phyloP scores from a whole-genome alignment of 2,113 vertebrate species.

The Addax nasomaculatus region DNA sequence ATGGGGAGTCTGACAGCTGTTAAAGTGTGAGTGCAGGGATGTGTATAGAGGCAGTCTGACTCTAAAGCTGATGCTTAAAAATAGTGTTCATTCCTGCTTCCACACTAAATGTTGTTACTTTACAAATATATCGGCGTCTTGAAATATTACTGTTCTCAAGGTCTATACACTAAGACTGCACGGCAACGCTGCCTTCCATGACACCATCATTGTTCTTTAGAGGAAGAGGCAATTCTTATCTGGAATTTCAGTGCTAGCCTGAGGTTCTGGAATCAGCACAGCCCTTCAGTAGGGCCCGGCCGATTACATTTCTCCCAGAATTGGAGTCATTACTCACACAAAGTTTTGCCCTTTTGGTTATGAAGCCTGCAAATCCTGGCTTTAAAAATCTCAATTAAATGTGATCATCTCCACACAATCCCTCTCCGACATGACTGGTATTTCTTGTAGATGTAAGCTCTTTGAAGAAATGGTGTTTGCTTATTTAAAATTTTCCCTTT shows the following conservation, averaged over 20 bases:
- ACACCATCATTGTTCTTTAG: constrained; percentile 2
- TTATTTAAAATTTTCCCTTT: constrained; percentile 16
- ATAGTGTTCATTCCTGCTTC: background rate
- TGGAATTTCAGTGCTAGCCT: constrained; percentile 30
- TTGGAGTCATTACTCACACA: constrained; percentile 34
- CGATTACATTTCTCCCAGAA: constrained; percentile 28
- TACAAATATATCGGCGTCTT: background rate
- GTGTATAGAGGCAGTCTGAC: background rate
- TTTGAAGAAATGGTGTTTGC: constrained; percentile 8
- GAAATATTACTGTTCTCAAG: background rate
- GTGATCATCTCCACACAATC: background rate
- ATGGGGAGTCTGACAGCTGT: background rate
- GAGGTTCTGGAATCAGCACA: constrained; percentile 36
- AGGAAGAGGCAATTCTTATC: constrained; percentile 35
- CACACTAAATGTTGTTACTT: background rate
- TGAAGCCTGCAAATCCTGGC: constrained; percentile 34
- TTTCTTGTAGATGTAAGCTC: background rate
- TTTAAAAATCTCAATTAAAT: constrained; percentile 60
- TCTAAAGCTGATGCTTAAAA: background rate
- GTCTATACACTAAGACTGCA: background rate
- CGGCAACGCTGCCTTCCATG: background rate
- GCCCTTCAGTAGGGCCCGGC: background rate
- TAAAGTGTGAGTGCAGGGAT: background rate
- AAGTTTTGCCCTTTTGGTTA: constrained; percentile 27
- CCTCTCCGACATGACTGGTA: background rate